Evolutionary conservation across 2,888 invertebrate genomes (phyloP).

Genomic region (Aphodius granarius): DNA sequence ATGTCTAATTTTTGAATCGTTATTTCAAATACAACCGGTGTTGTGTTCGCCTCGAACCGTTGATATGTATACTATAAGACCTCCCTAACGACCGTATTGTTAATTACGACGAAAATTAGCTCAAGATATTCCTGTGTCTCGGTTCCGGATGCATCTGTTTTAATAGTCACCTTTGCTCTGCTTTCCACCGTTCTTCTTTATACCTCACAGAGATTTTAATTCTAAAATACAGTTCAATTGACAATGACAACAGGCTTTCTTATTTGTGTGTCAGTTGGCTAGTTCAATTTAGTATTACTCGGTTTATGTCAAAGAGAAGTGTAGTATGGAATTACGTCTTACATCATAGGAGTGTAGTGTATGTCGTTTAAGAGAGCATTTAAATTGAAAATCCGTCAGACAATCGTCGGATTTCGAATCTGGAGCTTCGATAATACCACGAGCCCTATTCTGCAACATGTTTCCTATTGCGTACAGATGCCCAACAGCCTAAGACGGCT

Average conservation of each 20-base stretch:
- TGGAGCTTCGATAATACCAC: constrained; percentile 49
- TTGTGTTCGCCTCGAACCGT: not conserved
- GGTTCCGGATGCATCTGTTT: not conserved
- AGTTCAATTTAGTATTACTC: not conserved
- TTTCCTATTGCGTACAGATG: not conserved
- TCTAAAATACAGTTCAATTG: no score
- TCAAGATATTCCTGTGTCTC: not conserved
- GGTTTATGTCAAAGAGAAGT: not conserved
- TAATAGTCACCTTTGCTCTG: not conserved
- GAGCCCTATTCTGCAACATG: constrained; percentile 50
- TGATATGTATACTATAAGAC: not conserved
- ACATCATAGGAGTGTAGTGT: not conserved
- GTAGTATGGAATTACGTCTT: not conserved
- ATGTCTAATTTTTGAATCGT: constrained; percentile 11
- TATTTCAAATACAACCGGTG: constrained; percentile 8
- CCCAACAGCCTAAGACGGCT: not conserved
- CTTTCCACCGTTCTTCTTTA: no score
- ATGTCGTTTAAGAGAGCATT: constrained; percentile 24
- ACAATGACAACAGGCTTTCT: no score
- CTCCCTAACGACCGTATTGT: not conserved
- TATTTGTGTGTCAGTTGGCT: not conserved
- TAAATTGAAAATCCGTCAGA: constrained; percentile 39
- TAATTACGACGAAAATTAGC: not conserved
- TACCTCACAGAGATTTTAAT: no score
- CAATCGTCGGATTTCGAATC: constrained; percentile 52